phyloP scores from a whole-genome alignment of 2,888 invertebrate genomes.

The Oscheius sp. region DNA sequence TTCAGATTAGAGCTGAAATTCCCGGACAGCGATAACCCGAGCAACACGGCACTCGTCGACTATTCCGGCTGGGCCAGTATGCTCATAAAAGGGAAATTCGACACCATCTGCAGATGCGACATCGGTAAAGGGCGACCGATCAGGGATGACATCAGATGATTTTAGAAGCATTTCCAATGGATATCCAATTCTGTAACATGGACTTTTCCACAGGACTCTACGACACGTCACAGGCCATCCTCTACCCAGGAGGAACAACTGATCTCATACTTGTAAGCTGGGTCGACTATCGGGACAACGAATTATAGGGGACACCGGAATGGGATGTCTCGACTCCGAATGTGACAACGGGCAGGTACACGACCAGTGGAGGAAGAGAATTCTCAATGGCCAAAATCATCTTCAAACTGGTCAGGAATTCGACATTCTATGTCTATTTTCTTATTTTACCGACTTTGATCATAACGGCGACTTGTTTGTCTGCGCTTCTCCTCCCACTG shows the following conservation, averaged over 20 bases:
- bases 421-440: constrained; percentile 23
- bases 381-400: constrained; percentile 1
- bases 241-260: not conserved
- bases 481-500: constrained; percentile 8
- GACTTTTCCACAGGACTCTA: constrained; percentile 1
- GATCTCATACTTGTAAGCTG: not conserved
- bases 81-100: constrained; percentile 13
- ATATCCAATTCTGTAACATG: constrained; percentile 20
- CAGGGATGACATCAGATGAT: not conserved
- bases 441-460: constrained; percentile 18
- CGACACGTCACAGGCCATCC: not conserved
- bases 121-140: not conserved
- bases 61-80: constrained; percentile 1
- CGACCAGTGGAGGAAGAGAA: not conserved
- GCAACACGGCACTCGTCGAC: not conserved
- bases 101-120: constrained; percentile 19
- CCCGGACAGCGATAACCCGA: constrained; percentile 9
- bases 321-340: constrained; percentile 14
- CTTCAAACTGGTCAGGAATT: constrained; percentile 3
- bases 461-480: constrained; percentile 8
- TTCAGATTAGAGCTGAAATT: constrained; percentile 18
- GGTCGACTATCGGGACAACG: too few species aligned
- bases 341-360: not conserved
- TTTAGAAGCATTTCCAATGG: constrained; percentile 13
- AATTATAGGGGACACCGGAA: constrained; percentile 18